Evolutionary conservation across 2,888 invertebrate species (phyloP).

Genomic region (Bugulina stolonifera): DNA sequence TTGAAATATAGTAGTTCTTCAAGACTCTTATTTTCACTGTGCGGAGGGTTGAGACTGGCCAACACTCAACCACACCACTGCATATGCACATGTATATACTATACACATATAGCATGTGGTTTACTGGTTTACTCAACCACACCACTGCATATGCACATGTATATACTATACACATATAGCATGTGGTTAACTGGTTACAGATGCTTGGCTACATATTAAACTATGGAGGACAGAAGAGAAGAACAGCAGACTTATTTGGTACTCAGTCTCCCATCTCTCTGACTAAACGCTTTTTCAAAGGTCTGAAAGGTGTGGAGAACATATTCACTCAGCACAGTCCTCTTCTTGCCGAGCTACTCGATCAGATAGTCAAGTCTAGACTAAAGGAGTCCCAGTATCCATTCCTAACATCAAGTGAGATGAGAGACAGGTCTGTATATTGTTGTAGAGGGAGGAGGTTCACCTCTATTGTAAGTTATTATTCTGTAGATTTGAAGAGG

Average conservation of each 20-base stretch:
- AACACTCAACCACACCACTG: too few relatives aligned
- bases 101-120: too few relatives aligned
- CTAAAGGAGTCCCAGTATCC: slow-evolving; percentile 82
- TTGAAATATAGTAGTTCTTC: too few relatives aligned
- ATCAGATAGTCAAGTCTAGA: slow-evolving; percentile 81
- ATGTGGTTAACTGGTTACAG: slow-evolving; percentile 33
- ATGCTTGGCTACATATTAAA: slow-evolving; percentile 67
- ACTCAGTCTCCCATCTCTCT: slow-evolving; percentile 78
- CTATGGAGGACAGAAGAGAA: slow-evolving; percentile 75
- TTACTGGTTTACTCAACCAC: too few relatives aligned
- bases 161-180: too few relatives aligned
- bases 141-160: too few relatives aligned
- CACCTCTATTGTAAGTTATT: background rate
- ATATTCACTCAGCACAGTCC: slow-evolving; percentile 99
- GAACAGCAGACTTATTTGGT: slow-evolving; percentile 76
- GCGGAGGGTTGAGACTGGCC: too few relatives aligned
- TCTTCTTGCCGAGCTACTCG: slow-evolving; percentile 76
- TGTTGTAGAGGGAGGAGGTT: background rate
- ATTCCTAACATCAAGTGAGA: slow-evolving; percentile 62
- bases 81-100: too few relatives aligned
- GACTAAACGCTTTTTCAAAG: slow-evolving; percentile 70
- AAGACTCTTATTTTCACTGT: too few relatives aligned
- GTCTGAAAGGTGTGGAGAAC: slow-evolving; percentile 92
- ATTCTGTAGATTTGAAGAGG: too few relatives aligned
- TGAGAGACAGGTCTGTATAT: slow-evolving; percentile 50